phyloP scores from a whole-genome alignment of 2,797 vertebrate species.

The Gila robusta region DNA sequence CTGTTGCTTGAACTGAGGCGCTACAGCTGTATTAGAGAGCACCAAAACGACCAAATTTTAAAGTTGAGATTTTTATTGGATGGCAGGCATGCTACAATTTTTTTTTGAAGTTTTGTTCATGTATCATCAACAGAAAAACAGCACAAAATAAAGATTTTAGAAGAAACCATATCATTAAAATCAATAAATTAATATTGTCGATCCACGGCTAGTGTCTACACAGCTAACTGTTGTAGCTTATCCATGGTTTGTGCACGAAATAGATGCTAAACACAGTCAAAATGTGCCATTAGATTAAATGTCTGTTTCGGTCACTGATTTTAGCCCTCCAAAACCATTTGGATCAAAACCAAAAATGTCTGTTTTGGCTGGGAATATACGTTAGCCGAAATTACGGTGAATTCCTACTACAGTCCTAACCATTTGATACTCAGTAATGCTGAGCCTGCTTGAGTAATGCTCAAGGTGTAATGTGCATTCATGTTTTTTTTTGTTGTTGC shows the following conservation, averaged over 20 bases:
- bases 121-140: neutral
- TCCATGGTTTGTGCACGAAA: neutral
- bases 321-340: neutral
- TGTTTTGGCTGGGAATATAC: neutral
- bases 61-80: too few species aligned
- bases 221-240: neutral
- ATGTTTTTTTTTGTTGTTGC: neutral
- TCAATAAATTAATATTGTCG: neutral
- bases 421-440: neutral
- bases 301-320: neutral
- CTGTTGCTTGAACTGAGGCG: too few species aligned
- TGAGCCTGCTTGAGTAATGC: neutral
- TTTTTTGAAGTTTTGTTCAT: neutral
- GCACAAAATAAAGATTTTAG: neutral
- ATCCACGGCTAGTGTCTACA: neutral
- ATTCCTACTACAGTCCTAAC: neutral
- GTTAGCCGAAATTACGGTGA: neutral
- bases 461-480: neutral
- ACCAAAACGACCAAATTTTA: too few species aligned
- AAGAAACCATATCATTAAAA: neutral
- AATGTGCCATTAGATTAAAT: neutral
- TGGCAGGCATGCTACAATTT: too few species aligned
- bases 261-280: neutral
- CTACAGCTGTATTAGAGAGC: too few species aligned
- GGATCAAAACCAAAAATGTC: neutral